These are phyloP conservation scores for Lacanobia oleracea DNA, from an alignment of 2,888 invertebrate genomes.

Conservation along the genomic window DNA sequence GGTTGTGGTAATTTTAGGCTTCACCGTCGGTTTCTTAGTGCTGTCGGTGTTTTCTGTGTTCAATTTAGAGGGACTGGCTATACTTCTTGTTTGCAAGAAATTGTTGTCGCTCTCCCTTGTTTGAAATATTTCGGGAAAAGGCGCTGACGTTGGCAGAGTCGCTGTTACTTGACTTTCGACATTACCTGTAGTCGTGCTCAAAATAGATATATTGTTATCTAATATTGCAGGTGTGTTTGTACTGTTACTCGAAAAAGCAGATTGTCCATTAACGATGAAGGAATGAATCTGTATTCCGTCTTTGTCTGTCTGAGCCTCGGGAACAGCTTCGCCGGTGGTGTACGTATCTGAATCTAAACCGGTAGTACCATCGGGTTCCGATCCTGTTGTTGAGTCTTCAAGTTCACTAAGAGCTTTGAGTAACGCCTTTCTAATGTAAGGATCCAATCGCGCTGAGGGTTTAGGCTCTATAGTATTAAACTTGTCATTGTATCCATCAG, in stretches of 20 bases:
- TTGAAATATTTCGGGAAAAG: constrained; percentile 85
- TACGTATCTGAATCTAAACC: constrained; percentile 82
- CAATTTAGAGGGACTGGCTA: constrained; percentile 75
- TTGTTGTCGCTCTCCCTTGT: constrained; percentile 80
- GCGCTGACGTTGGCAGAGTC: constrained; percentile 81
- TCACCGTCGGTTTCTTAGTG: constrained; percentile 70
- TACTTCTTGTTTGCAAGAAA: constrained; percentile 84
- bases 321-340: constrained; percentile 80
- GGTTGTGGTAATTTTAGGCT: constrained; percentile 66
- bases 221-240: constrained; percentile 78
- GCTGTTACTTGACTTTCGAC: constrained; percentile 86
- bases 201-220: constrained; percentile 84
- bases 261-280: constrained; percentile 87
- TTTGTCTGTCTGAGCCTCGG: constrained; percentile 74
- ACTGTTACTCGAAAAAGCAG: constrained; percentile 80
- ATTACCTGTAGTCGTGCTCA: constrained; percentile 86
- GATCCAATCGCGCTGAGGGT: constrained; percentile 92
- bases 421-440: constrained; percentile 93
- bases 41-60: constrained; percentile 70
- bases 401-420: constrained; percentile 94
- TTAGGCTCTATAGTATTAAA: constrained; percentile 85
- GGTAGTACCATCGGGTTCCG: constrained; percentile 78
- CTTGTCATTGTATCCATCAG: constrained; percentile 79
- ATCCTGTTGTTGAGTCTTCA: constrained; percentile 90
- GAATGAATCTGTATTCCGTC: constrained; percentile 90